A percentile compares a stretch with the other conserved stretches of the same genome.
Evolutionary conservation across 2,797 vertebrate species (phyloP).

Genomic region (Antennarius maculatus): DNA sequence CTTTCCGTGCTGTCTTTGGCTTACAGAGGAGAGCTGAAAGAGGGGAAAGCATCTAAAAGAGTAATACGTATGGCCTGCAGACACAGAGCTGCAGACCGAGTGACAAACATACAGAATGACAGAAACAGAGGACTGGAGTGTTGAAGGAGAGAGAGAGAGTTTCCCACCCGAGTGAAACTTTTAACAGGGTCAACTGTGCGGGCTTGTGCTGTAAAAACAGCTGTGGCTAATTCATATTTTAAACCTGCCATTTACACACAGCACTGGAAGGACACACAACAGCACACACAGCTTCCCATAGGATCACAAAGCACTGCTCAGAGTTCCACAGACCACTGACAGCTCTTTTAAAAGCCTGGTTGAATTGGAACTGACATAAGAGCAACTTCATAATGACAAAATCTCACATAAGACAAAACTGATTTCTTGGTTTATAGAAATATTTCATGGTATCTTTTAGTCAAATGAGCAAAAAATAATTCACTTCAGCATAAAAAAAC

Average conservation of each 20-base stretch:
- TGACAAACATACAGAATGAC: slow-evolving; percentile 34
- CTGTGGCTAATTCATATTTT: slow-evolving; percentile 58
- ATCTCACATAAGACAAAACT: slow-evolving; percentile 41
- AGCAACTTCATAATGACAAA: slow-evolving; percentile 53
- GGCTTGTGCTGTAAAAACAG: slow-evolving; percentile 41
- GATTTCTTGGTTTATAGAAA: slow-evolving; percentile 44
- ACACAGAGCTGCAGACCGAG: slow-evolving; percentile 17
- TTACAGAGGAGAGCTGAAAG: slow-evolving; percentile 3
- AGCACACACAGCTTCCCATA: slow-evolving; percentile 34
- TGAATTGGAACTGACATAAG: slow-evolving; percentile 32
- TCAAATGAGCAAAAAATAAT: slow-evolving; percentile 40
- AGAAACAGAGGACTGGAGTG: slow-evolving; percentile 14
- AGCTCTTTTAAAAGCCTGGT: slow-evolving; percentile 49
- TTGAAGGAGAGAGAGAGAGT: slow-evolving; percentile 7
- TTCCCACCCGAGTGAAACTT: slow-evolving; percentile 53
- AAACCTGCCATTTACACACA: slow-evolving; percentile 55
- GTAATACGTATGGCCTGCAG: slow-evolving; percentile 27
- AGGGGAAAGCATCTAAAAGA: slow-evolving; percentile 39
- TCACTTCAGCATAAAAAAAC: slow-evolving; percentile 8
- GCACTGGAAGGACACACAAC: slow-evolving; percentile 27
- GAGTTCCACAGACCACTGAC: slow-evolving; percentile 41
- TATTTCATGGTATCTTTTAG: slow-evolving; percentile 34
- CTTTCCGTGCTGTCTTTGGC: neutral
- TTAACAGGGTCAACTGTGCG: slow-evolving; percentile 63
- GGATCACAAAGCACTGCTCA: slow-evolving; percentile 40